Evolutionary conservation across 2,797 vertebrate genomes (phyloP), one percentile per base, ranked within the genome.

Genomic region (Pseudopleuronectes americanus): DNA sequence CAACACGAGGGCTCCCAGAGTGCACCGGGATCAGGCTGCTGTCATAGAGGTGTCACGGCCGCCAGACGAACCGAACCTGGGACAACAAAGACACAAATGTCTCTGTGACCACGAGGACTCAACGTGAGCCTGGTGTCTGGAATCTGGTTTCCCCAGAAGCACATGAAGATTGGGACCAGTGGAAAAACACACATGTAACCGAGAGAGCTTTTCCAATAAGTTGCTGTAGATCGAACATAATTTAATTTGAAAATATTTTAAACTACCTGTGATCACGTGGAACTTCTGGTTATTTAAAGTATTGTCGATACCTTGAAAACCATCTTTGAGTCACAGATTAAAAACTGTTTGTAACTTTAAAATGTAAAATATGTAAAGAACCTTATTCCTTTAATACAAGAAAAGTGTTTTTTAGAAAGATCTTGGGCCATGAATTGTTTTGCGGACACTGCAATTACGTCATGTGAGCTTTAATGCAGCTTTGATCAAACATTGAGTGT

Each of bases 41-140:
- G 62, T 91, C 90, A 83, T 85, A 86, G 84, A 90, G 73, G 87
- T 87, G 84, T 87, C 87, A 85, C 55, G 71, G 80, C 70, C 22
- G 66, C 83, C 79, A 80, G 75, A 86, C 86, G 57, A 67, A 36
- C 45, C 22, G 14, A 68, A 65, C 70, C 68, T 54, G 19, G 38
- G 57, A 78, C 80, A 84, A 81, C 85, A 85, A 87, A 87, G 84
- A 79, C 73, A 58, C 74, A 66, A 61, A 57, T 65, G 65, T 84
- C 65, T 86, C 80, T 70, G 7, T 31, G 16, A 62, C 28, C 41
- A 5, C 13, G 22, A 57, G 8, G 64, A 73, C 71, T 74, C 64
- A 49, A 14, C 21, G n/a, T 26, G 31, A 56, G 63, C n/a, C 47
- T 63, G 53, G 59, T 10, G 53, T 49, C 68, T 26, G 76, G 64